Evolutionary conservation across 2,113 vertebrate genomes (phyloP).

Genomic region (Oostethus manadensis): DNA sequence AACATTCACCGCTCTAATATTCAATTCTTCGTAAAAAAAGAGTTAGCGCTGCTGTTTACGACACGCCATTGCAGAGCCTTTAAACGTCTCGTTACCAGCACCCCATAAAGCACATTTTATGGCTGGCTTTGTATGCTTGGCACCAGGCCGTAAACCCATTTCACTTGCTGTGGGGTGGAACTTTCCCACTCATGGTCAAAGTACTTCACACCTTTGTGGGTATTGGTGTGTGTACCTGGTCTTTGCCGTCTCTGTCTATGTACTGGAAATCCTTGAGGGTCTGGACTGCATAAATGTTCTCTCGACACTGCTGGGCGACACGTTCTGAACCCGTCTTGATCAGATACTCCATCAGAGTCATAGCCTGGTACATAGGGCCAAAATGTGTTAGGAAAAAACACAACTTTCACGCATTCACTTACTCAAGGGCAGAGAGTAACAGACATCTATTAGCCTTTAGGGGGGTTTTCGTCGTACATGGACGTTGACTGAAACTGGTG

Average conservation of each 20-base stretch:
- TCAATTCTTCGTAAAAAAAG: background rate
- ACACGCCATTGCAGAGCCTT: background rate
- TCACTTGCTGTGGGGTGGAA: conserved; percentile 2
- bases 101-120: conserved; percentile 14
- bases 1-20: background rate
- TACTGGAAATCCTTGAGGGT: conserved; percentile 92
- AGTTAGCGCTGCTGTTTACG: background rate
- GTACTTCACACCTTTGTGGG: conserved; percentile 11
- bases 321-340: conserved; percentile 92
- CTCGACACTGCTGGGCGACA: conserved; percentile 88
- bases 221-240: conserved; percentile 70
- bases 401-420: too few relatives aligned
- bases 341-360: conserved; percentile 92
- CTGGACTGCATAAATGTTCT: conserved; percentile 91
- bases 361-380: conserved; percentile 69
- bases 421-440: too few relatives aligned
- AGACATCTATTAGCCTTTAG: too few relatives aligned
- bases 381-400: background rate
- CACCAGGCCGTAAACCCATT: too few relatives aligned
- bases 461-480: too few relatives aligned
- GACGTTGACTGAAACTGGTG: too few relatives aligned
- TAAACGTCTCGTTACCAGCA: conserved; percentile 13
- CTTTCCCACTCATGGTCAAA: background rate
- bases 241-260: conserved; percentile 88
- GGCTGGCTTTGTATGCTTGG: conserved; percentile 16